Evolutionary conservation across 2,888 invertebrate species (phyloP).

Genomic region (Drosophila paucipuncta): DNA sequence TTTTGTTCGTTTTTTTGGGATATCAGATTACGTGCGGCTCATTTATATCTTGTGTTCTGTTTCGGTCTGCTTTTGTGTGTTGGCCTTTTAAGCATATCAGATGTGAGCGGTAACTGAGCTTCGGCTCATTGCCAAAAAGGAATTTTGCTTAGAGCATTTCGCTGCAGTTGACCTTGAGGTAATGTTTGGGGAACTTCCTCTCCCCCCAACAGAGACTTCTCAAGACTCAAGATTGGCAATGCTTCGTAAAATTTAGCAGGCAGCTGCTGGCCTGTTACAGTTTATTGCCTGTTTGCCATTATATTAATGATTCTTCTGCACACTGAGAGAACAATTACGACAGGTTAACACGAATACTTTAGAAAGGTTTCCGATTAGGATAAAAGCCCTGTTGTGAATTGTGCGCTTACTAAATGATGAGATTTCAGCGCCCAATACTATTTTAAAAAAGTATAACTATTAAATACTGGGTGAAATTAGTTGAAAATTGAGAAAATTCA

Average conservation of each 20-base stretch:
- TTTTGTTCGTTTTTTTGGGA: constrained; percentile 43
- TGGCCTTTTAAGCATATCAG: constrained; percentile 68
- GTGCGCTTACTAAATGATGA: neutral
- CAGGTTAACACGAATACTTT: neutral
- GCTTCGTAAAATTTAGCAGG: neutral
- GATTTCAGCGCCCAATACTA: neutral
- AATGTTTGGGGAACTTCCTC: constrained; percentile 5
- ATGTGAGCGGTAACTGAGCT: constrained; percentile 51
- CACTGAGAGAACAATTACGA: neutral
- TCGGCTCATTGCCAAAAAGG: constrained; percentile 48
- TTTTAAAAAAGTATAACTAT: neutral
- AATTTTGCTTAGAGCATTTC: constrained; percentile 24
- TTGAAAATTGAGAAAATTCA: neutral
- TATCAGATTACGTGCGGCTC: constrained; percentile 74
- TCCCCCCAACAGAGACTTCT: neutral
- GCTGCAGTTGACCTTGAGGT: constrained; percentile 56
- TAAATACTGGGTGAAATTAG: neutral
- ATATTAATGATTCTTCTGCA: constrained; percentile 57
- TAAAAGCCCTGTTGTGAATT: neutral
- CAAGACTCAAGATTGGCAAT: constrained; percentile 25
- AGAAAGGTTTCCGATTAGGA: neutral
- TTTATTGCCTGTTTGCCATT: constrained; percentile 33
- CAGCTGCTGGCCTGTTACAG: constrained; percentile 13
- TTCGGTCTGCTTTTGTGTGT: constrained; percentile 34
- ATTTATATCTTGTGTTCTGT: constrained; percentile 54